A percentile compares a stretch with the other conserved stretches of the same genome.
Evolutionary conservation across 1,140 invertebrate species (phyloP).

Genomic region (Propsilocerus akamusi): DNA sequence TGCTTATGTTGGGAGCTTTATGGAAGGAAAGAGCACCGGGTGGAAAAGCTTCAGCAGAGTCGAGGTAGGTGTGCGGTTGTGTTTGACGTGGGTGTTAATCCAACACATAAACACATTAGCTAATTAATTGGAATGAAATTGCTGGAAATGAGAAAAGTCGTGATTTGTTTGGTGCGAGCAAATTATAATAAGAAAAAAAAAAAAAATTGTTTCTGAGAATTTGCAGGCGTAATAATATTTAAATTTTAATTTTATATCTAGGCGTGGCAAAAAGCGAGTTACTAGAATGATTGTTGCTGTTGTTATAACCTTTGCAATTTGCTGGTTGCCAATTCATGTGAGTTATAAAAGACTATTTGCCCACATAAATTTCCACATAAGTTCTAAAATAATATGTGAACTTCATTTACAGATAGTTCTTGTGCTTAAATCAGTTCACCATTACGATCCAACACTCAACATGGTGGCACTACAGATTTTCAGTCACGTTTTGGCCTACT

Average conservation of each 20-base stretch:
- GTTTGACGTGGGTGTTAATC: background rate
- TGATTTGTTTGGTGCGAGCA: conserved; percentile 5
- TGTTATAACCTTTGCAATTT: conserved; percentile 84
- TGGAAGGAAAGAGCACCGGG: conserved; percentile 66
- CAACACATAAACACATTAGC: background rate
- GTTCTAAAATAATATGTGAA: conserved; percentile 5
- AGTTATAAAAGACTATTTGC: conserved; percentile 14
- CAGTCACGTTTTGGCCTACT: conserved; percentile 83
- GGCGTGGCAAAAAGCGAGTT: conserved; percentile 74
- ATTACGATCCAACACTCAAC: conserved; percentile 41
- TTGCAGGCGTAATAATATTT: conserved; percentile 12
- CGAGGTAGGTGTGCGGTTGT: conserved; percentile 15
- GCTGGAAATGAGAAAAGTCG: background rate
- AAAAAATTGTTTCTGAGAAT: conserved; percentile 8
- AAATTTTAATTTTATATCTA: conserved; percentile 13
- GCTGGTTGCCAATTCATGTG: conserved; percentile 90
- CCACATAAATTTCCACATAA: background rate
- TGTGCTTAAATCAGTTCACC: conserved; percentile 52
- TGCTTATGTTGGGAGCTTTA: conserved; percentile 72
- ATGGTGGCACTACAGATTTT: conserved; percentile 61
- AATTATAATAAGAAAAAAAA: conserved; percentile 3
- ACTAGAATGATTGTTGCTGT: conserved; percentile 88
- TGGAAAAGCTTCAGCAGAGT: conserved; percentile 40
- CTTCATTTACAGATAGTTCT: conserved; percentile 47
- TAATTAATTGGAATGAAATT: background rate